Evolutionary conservation across 1,140 invertebrate genomes (phyloP), one percentile per base, ranked within the genome.

Genomic region (Diabrotica virgifera): DNA sequence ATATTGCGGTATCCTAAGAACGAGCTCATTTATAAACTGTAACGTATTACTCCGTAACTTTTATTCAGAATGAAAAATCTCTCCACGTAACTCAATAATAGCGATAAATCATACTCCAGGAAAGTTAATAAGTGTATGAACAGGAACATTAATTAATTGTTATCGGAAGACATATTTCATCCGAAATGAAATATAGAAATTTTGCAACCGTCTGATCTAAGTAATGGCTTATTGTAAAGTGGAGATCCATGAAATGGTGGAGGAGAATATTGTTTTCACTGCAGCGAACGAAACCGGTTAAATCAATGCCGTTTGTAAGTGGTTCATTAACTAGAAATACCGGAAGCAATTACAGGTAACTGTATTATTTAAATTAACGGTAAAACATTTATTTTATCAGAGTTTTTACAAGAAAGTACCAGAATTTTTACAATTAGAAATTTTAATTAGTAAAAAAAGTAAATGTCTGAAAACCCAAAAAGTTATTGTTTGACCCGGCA

Each of bases 81-180:
- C n/a, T 46, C n/a, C n/a, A 10, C 40, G 40, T 46, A 46, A 46
- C n/a, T n/a, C 40, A 46, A 46, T 46, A 46, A 46, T n/a, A 46
- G 8, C 40, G 40, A 55, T 55, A 55, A 55, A 55, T 55, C 24
- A 55, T 55, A 55, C 11, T 14, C 24, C 24, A 55, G 13, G 7
- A 55, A 35, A 55, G 53, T 55, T 14, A 36, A 55, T 36, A 14
- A 36, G 53, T n/a, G 13, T 24, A 24, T 55, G 35, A 55, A 55
- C 53, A 55, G 53, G 53, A 36, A 55, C 13, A 55, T 55, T 46
- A 14, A 55, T 55, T 14, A 55, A 55, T 55, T 55, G 35, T 36
- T 55, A 36, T 55, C 35, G 53, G 53, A 14, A 55, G 35, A 55
- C 53, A 24, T 24, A 55, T 55, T 55, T 36, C 24, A 55, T 35